Evolutionary conservation across 1,140 invertebrate genomes (phyloP), one percentile per base, ranked within the genome.

Genomic region (Eciton burchellii): DNA sequence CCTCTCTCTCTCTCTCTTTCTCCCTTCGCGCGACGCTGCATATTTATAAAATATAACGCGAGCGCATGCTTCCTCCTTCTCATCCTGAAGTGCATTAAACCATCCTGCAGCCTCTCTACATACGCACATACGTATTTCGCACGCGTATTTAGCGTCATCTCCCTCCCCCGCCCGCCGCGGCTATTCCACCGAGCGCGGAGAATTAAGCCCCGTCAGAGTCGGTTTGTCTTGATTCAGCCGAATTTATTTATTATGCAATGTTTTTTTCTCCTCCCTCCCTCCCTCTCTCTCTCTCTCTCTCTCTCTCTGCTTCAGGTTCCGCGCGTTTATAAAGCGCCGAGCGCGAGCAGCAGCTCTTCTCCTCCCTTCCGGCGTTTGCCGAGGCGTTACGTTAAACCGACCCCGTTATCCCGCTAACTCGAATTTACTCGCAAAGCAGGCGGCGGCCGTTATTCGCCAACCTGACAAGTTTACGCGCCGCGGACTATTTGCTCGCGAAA

Each of bases 401-500:
- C 66, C 9, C 62, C 54, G 74, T 77, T 77, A 76, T 76, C 60
- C 47, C 60, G 60, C 73, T 76, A 77, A 68, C 74, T 66, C 35
- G 74, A 77, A 68, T 77, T 77, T 77, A 77, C 74, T 77, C 47
- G 62, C 62, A 47, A 41, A 68, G 62, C 74, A 77, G 74, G 74
- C 62, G 74, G 62, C 43, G 74, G 47, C 68, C 62, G 74, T 77
- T 77, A 77, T 77, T 77, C 62, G 74, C 74, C 49, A 56, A 47
- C 63, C 68, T 66, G 74, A 77, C 74, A 77, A 77, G 74, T 77
- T 77, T 77, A 77, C 74, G 74, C 47, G 62, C 21, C 74, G 74
- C 62, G 74, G 74, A 68, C 74, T 77, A 77, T 77, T 77, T 77
- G 62, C 35, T 68, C 74, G 62, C 74, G 26, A 71, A 60, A 81